Percentiles rank a stretch among this genome's conserved stretches.
Conservation (phyloP, 2,888 invertebrate genomes). For the Stenotaenia linearis region DNA sequence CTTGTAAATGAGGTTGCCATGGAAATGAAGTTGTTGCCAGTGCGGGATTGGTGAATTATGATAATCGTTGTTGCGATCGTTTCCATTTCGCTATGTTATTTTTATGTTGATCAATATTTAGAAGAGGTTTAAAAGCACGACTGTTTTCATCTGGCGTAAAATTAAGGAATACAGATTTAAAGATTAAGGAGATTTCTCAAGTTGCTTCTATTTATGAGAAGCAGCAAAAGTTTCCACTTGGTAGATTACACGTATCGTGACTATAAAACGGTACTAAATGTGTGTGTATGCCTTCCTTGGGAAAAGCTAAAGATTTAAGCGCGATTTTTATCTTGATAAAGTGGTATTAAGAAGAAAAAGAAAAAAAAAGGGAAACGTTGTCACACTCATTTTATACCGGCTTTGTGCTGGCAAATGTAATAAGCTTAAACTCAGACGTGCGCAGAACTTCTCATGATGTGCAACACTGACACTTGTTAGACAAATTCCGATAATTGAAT, state of each 20-base stretch:
- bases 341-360: background rate
- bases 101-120: constrained; percentile 12
- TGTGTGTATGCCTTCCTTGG: constrained; percentile 6
- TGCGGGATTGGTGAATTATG: background rate
- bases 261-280: background rate
- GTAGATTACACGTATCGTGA: constrained; percentile 17
- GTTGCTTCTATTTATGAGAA: background rate
- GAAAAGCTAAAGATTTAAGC: background rate
- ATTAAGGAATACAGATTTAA: constrained; percentile 16
- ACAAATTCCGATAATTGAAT: background rate
- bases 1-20: constrained; percentile 1
- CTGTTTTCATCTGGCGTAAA: constrained; percentile 4
- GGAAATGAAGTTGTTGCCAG: background rate
- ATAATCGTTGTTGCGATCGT: background rate
- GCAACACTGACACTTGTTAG: background rate
- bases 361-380: background rate
- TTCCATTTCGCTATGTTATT: background rate
- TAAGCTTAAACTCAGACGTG: background rate
- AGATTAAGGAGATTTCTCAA: constrained; percentile 17
- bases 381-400: background rate
- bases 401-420: background rate
- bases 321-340: constrained; percentile 1
- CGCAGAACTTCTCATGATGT: background rate
- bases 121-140: constrained; percentile 9
- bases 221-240: constrained; percentile 16